A percentile compares a stretch with the other conserved stretches of the same genome.
Evolutionary conservation across 1,140 invertebrate genomes (phyloP).

Genomic region (Zaprionus lachaisei): DNA sequence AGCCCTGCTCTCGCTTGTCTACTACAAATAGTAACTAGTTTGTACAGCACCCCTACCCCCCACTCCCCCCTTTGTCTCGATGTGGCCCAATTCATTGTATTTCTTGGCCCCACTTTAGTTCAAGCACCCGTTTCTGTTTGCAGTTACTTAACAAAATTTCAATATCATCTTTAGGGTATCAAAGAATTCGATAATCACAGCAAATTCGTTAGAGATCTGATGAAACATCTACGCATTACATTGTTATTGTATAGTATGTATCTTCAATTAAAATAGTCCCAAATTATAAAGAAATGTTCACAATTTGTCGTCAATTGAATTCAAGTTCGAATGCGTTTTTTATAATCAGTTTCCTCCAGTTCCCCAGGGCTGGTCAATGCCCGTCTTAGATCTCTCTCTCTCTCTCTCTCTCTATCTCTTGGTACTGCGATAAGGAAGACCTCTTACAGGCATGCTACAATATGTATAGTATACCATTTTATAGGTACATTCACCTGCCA

Average conservation of each 20-base stretch:
- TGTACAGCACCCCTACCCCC: neutral
- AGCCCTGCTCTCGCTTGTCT: neutral
- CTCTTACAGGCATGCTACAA: neutral
- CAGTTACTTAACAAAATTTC: neutral
- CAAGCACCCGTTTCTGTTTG: too few relatives aligned
- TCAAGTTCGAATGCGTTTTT: neutral
- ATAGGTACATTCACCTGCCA: slow-evolving; percentile 64
- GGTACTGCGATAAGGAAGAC: slow-evolving; percentile 8
- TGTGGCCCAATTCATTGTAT: neutral
- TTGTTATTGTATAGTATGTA: neutral
- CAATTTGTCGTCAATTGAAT: neutral
- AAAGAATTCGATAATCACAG: neutral
- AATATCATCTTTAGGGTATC: neutral
- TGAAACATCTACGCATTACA: neutral
- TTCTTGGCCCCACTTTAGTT: too few relatives aligned
- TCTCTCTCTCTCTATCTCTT: neutral
- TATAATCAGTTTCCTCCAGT: neutral
- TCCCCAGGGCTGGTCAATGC: slow-evolving; percentile 15
- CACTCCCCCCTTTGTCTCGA: neutral
- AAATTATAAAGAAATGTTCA: neutral
- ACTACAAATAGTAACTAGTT: neutral
- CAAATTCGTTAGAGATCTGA: neutral
- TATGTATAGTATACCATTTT: slow-evolving; percentile 15
- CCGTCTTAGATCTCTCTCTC: neutral
- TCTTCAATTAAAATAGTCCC: neutral